A percentile compares a stretch with the other conserved stretches of the same genome.
Evolutionary conservation across 37 sponge, comb jelly and placozoan species (phyloP).

Genomic region (Cliona cf. orientalis): DNA sequence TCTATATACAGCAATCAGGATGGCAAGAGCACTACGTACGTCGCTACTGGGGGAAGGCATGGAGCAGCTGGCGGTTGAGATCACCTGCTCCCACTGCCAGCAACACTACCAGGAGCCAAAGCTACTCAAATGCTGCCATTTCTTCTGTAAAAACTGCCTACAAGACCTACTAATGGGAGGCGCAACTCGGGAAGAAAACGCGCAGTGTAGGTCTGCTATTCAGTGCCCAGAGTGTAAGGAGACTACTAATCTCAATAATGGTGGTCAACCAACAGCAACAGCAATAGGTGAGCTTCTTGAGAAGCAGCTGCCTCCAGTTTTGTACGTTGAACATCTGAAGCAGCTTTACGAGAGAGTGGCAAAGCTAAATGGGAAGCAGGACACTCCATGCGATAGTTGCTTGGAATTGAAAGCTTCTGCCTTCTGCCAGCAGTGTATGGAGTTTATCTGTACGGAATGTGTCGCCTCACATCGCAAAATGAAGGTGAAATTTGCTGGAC

Average conservation of each 20-base stretch:
- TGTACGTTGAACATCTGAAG: conserved; percentile 3
- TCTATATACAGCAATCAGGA: no score
- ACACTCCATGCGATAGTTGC: conserved; percentile 14
- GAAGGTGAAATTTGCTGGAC: conserved; percentile 16
- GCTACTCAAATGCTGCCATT: conserved; percentile 48
- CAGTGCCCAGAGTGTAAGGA: conserved; percentile 5
- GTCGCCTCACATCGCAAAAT: conserved; percentile 12
- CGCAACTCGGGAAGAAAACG: no score
- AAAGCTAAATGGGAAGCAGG: not conserved
- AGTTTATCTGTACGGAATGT: conserved; percentile 42
- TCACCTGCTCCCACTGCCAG: conserved; percentile 23
- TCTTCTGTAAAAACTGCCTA: conserved; percentile 25
- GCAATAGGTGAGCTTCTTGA: not conserved
- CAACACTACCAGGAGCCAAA: conserved; percentile 10
- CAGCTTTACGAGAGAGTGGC: not conserved
- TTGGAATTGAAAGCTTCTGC: not conserved
- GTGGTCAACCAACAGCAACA: not conserved
- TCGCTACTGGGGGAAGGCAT: not conserved
- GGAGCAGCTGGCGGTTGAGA: conserved; percentile 5
- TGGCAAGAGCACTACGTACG: conserved; percentile 26
- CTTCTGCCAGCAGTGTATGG: conserved; percentile 37
- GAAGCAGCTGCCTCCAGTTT: conserved; percentile 3
- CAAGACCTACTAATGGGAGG: not conserved
- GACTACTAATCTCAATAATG: not conserved
- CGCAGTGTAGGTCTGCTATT: no score